Evolutionary conservation across 2,113 vertebrate genomes (phyloP), one percentile per base, ranked within the genome.

Genomic region (Sigmodon hispidus): DNA sequence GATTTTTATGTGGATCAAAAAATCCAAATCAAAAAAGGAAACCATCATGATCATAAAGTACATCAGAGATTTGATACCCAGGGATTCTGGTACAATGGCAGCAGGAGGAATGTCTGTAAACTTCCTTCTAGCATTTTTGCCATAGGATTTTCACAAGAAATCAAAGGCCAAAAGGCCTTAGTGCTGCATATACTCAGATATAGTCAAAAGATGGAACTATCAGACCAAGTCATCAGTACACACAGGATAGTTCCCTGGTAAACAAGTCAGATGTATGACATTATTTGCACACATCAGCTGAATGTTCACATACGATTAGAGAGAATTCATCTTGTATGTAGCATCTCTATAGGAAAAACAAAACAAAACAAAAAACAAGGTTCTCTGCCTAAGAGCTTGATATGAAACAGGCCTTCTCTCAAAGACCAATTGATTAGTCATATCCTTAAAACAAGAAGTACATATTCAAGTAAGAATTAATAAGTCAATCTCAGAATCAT

Each of bases 341-440:
- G 16, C 15, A 29, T 55, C 1, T 5, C 5, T 26, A 5, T 26
- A 52, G 8, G 45, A 79, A 73, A 87, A 69, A 59, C 0, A 65
- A 0, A n/a, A n/a, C n/a, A n/a, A n/a, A n/a, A n/a, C n/a, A n/a
- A 79, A 73, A 87, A 69, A 59, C 0, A 65, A 0, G 50, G 52
- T 52, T 90, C 43, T 57, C 45, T 63, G 34, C n/a, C 77, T 45
- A 45, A 72, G 13, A 69, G 22, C 1, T 34, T 43, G 17, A 9
- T 7, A 19, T 89, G 36, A 40, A 72, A 73, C 29, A 63, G 9
- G 21, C 7, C 43, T 48, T 94, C 29, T 29, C 1, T 57, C 7
- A 3, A 15, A 67, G 72, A 77, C 55, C 52, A 77, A 65, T 61
- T 17, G 16, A 9, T 59, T 70, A 40, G 69, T 57, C 45, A 29